Conservation (phyloP, 2,113 vertebrate species). For the Corythornis madagascariensis region DNA sequence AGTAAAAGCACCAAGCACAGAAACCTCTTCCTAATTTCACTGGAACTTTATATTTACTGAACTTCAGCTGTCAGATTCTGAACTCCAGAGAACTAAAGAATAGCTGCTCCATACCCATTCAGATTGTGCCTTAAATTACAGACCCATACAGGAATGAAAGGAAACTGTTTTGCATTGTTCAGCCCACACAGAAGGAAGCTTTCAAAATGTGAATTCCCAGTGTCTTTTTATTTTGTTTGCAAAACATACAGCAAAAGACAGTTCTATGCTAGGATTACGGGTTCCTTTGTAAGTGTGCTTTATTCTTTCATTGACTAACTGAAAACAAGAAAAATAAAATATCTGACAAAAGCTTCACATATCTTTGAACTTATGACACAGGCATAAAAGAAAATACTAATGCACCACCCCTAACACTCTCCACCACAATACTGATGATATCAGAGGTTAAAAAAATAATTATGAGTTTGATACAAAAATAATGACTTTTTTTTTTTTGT, state of each 20-base stretch:
- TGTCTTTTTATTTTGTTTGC: neutral
- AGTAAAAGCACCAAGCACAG: neutral
- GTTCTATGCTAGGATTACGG: neutral
- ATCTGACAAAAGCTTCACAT: neutral
- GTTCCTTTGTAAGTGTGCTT: neutral
- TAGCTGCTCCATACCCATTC: conserved; percentile 6
- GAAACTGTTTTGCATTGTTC: conserved; percentile 26
- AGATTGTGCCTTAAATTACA: conserved; percentile 18
- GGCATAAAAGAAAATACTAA: neutral
- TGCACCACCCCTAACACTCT: accelerated
- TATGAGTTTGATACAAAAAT: neutral
- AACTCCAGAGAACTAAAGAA: neutral
- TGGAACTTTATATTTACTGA: conserved; percentile 28
- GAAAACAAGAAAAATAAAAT: conserved; percentile 3
- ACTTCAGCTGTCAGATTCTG: neutral
- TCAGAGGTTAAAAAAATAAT: neutral
- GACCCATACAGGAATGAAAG: neutral
- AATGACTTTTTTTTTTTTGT: neutral
- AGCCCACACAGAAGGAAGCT: conserved; percentile 21
- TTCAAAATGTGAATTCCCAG: neutral
- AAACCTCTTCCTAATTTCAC: conserved; percentile 25
- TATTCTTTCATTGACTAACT: neutral
- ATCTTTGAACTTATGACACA: neutral
- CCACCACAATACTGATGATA: neutral
- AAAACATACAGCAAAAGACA: neutral